phyloP scores from a whole-genome alignment of 2,113 vertebrate species.

The Sorex araneus region DNA sequence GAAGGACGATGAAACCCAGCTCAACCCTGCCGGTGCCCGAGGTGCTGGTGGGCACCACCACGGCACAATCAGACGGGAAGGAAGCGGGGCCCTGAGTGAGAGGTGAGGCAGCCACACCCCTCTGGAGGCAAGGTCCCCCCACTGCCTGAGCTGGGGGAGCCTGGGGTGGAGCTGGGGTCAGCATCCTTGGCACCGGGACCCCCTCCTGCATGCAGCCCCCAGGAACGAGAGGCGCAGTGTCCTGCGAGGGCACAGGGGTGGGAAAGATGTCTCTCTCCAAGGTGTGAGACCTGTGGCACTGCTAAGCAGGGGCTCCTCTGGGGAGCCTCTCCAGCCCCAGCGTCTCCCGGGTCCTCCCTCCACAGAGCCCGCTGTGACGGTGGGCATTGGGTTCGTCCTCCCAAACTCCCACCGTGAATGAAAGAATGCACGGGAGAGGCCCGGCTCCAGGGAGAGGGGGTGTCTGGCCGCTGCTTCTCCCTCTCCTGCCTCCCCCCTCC shows the following conservation, averaged over 20 bases:
- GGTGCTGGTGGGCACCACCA: neutral
- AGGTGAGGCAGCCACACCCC: too few species aligned
- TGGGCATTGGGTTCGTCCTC: neutral
- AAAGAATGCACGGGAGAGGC: neutral
- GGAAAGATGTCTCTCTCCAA: constrained; percentile 40
- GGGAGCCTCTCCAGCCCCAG: neutral
- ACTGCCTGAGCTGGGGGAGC: neutral
- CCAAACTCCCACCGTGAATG: neutral
- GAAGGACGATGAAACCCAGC: neutral
- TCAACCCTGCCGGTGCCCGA: neutral
- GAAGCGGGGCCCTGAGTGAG: neutral
- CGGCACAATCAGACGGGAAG: neutral
- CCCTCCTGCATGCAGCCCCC: neutral
- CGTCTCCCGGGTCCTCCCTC: neutral
- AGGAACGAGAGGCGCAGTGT: constrained; percentile 20
- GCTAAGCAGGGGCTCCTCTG: neutral
- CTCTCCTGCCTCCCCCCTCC: neutral
- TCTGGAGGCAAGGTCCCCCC: neutral
- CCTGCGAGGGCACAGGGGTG: neutral
- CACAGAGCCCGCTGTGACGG: neutral
- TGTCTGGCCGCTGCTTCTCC: neutral
- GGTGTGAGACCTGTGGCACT: neutral
- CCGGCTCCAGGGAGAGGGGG: neutral
- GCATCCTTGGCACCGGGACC: neutral
- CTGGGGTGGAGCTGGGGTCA: neutral